Percentiles rank a stretch among this genome's conserved stretches.
These are phyloP conservation scores for Tiliacea aurago DNA, from an alignment of 2,888 invertebrate genomes.

Conservation along the genomic window DNA sequence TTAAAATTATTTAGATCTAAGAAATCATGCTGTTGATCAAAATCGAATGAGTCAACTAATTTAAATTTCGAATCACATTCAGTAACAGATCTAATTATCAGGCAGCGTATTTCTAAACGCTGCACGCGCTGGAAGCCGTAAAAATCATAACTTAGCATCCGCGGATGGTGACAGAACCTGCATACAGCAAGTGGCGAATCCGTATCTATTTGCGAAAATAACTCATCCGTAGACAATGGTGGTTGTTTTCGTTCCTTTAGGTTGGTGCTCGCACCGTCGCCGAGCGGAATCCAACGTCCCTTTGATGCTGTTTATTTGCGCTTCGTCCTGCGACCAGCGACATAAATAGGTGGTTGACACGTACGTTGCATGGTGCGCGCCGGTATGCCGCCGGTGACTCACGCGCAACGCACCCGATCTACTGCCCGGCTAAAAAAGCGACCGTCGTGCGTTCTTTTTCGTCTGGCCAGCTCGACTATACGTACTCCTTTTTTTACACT, in stretches of 20 bases:
- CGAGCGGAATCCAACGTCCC: conserved; percentile 85
- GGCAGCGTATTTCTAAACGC: conserved; percentile 23
- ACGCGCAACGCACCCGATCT: conserved; percentile 79
- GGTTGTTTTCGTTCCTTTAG: conserved; percentile 85
- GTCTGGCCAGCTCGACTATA: conserved; percentile 70
- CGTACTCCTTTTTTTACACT: conserved; percentile 68
- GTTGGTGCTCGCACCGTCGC: conserved; percentile 74
- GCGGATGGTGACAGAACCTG: conserved; percentile 57
- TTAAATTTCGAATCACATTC: conserved; percentile 21
- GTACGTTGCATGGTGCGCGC: conserved; percentile 84
- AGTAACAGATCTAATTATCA: conserved; percentile 9
- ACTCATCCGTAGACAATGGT: conserved; percentile 89
- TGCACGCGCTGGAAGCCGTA: conserved; percentile 2
- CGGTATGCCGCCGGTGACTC: conserved; percentile 85
- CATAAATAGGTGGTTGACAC: conserved; percentile 90
- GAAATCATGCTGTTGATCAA: conserved; percentile 17
- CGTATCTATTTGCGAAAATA: conserved; percentile 88
- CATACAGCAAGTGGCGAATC: conserved; percentile 62
- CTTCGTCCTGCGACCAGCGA: conserved; percentile 89
- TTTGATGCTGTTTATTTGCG: conserved; percentile 90
- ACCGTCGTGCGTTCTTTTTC: conserved; percentile 76
- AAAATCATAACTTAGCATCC: conserved; percentile 53
- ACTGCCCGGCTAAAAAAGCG: conserved; percentile 80
- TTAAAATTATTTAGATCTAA: conserved; percentile 23
- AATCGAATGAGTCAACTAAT: conserved; percentile 33